phyloP scores from a whole-genome alignment of 2,113 vertebrate species.

The Pseudopodoces humilis region DNA sequence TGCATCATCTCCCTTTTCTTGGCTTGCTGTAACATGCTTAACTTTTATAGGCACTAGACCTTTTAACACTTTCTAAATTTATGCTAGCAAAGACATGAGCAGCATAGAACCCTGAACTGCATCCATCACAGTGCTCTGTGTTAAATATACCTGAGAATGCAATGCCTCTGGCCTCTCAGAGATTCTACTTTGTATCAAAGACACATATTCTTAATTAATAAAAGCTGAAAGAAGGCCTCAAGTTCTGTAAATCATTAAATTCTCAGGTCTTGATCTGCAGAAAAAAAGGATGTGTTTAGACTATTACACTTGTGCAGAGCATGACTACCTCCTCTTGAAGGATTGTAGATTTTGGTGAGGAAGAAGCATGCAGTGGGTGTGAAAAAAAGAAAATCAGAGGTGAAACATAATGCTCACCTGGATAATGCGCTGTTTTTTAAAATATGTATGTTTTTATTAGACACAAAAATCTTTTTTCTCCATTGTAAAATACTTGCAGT shows the following conservation, averaged over 20 bases:
- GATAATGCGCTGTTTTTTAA: background rate
- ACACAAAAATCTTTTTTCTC: background rate
- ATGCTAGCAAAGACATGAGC: background rate
- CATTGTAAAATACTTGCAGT: background rate
- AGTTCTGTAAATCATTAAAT: background rate
- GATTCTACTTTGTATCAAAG: background rate
- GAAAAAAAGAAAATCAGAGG: background rate
- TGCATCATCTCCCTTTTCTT: background rate
- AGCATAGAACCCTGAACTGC: background rate
- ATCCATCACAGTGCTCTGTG: background rate
- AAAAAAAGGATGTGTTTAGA: background rate
- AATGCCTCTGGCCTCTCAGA: background rate
- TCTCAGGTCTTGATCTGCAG: background rate
- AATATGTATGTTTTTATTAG: background rate
- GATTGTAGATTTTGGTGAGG: background rate
- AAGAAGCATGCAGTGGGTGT: background rate
- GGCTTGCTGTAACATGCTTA: background rate
- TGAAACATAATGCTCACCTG: background rate
- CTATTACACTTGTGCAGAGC: background rate
- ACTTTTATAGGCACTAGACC: background rate
- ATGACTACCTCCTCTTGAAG: background rate
- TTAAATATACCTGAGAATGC: background rate
- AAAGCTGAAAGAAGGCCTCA: background rate
- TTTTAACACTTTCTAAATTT: conserved; percentile 15
- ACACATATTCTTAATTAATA: background rate